Base-by-base conservation (phyloP, 2,797 vertebrate genomes). In the Semaprochilodus insignis region DNA sequence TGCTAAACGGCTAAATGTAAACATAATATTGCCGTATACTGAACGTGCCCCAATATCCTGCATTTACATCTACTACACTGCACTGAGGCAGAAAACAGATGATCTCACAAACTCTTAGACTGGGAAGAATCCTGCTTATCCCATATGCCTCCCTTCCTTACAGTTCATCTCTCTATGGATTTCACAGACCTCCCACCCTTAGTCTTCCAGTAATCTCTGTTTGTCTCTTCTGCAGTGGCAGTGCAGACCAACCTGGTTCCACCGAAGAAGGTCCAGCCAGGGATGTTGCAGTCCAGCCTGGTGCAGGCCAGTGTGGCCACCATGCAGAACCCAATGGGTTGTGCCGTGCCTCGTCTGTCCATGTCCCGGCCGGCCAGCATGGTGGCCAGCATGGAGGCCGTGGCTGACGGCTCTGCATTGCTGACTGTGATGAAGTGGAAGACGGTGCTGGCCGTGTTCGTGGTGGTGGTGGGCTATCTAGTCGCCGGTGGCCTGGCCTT, bases 371-470 rank as follows among this genome's bases (percentile, higher is more conserved):
- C 97, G 5, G 84, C 95, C 48, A 95, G 96, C 48, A 90, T 98
- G 83, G 94, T 97, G 82, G 94, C 95, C 88, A 96, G 94, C 85
- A 98, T 98, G 93, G 97, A 98, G 92, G 92, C 91, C 0, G 91
- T 82, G 36, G 90, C 84, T 0, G 90, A 96, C 48, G 94, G 96
- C 79, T 93, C 96, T 11, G 93, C 94, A 19, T 93, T 95, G 67
- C 96, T 96, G 80, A 95, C 97, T 0, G 97, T 99, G 90, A 99
- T 99, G 98, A 97, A 99, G 90, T 96, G 97, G 95, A 98, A 98
- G 88, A 98, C 98, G 0, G 97, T 97, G 82, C 91, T 97, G 78
- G 97, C 97, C 0, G 95, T 99, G 90, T 99, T 99, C 5, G 93
- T 99, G 0, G 97, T 99, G 85, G 98, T 99, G 88, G 96, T 99